These are phyloP conservation scores for Sebastes glaucus DNA, from an alignment of 2,797 vertebrate species.

Conservation along the genomic window DNA sequence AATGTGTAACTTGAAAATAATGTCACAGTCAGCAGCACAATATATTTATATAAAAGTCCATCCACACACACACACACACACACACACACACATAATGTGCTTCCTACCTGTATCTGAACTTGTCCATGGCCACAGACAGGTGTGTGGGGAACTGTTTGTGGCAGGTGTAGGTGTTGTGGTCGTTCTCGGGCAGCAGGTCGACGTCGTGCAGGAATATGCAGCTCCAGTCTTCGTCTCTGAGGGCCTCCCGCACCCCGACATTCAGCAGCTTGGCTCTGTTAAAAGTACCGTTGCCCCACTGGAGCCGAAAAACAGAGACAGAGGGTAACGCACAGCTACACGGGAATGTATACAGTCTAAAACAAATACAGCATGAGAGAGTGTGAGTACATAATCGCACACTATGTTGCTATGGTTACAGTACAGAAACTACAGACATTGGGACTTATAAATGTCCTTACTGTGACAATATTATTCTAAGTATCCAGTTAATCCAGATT, in stretches of 20 bases:
- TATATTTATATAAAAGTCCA: background rate
- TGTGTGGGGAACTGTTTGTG: slow-evolving; percentile 93
- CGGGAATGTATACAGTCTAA: background rate
- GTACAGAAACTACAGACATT: background rate
- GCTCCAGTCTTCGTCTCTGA: slow-evolving; percentile 94
- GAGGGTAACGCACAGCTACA: background rate
- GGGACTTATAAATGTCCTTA: background rate
- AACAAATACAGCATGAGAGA: background rate
- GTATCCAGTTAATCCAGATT: background rate
- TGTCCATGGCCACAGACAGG: slow-evolving; percentile 96
- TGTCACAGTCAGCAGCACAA: background rate
- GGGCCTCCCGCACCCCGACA: slow-evolving; percentile 93
- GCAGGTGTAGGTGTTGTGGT: slow-evolving; percentile 96
- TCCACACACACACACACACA: background rate
- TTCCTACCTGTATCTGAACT: slow-evolving; percentile 93
- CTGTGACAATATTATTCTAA: background rate
- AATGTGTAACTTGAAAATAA: slow-evolving; percentile 13
- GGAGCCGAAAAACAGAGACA: slow-evolving; percentile 6
- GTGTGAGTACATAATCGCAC: background rate
- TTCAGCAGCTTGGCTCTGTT: slow-evolving; percentile 96
- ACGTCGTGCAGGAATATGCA: slow-evolving; percentile 96
- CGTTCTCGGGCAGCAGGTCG: slow-evolving; percentile 95
- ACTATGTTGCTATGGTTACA: background rate
- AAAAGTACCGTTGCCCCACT: slow-evolving; percentile 94
- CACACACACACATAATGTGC: slow-evolving; percentile 47